Evolutionary conservation across 2,888 invertebrate genomes (phyloP).

Genomic region (Micropterix aruncella): DNA sequence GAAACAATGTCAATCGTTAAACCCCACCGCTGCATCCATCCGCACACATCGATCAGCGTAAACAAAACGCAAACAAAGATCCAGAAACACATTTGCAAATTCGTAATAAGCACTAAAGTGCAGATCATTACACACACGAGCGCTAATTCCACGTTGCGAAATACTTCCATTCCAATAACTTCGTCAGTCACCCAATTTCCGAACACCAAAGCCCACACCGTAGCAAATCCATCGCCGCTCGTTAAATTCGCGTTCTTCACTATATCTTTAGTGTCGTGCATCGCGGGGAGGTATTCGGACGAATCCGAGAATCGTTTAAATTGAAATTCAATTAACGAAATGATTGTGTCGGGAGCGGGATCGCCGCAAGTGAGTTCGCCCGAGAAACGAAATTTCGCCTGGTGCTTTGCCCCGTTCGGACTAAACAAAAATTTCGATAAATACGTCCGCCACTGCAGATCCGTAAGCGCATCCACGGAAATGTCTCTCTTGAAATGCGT

Average conservation of each 20-base stretch:
- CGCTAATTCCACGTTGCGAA: slow-evolving; percentile 61
- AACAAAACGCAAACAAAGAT: slow-evolving; percentile 62
- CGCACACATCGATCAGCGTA: slow-evolving; percentile 60
- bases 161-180: slow-evolving; percentile 59
- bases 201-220: slow-evolving; percentile 58
- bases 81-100: slow-evolving; percentile 64
- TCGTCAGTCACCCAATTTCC: slow-evolving; percentile 69
- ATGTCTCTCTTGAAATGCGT: slow-evolving; percentile 42
- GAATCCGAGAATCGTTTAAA: slow-evolving; percentile 46
- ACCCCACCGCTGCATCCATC: slow-evolving; percentile 70
- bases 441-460: slow-evolving; percentile 42
- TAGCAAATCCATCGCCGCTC: slow-evolving; percentile 45
- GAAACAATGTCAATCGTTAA: slow-evolving; percentile 71
- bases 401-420: slow-evolving; percentile 51
- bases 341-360: slow-evolving; percentile 39
- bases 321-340: slow-evolving; percentile 47
- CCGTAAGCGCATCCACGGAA: slow-evolving; percentile 25
- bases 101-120: slow-evolving; percentile 59
- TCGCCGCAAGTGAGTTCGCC: slow-evolving; percentile 46
- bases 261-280: slow-evolving; percentile 46
- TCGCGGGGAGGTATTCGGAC: slow-evolving; percentile 56
- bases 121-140: slow-evolving; percentile 68
- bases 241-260: slow-evolving; percentile 42
- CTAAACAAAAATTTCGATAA: slow-evolving; percentile 59
- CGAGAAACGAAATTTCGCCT: slow-evolving; percentile 50